A percentile compares a stretch with the other conserved stretches of the same genome.
phyloP scores from a whole-genome alignment of 2,797 vertebrate genomes.

The Merluccius polli region DNA sequence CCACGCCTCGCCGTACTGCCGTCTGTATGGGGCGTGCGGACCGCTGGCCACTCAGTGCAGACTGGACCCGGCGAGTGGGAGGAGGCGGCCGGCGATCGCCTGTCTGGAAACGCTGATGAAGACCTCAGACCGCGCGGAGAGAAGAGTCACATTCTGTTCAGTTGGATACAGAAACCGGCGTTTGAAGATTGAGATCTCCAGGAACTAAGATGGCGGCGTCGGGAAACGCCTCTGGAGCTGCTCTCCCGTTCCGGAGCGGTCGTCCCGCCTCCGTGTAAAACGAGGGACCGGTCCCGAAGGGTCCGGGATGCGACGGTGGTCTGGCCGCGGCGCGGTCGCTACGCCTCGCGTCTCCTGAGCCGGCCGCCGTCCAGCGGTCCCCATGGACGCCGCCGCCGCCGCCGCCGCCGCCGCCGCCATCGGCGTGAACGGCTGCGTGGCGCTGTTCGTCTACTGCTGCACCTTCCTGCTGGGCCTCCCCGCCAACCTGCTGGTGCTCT shows the following conservation, averaged over 20 bases:
- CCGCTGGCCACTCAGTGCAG: too few species aligned
- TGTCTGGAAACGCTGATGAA: too few species aligned
- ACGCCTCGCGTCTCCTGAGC: not conserved
- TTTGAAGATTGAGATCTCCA: too few species aligned
- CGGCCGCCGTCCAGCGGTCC: not conserved
- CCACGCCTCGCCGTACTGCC: too few species aligned
- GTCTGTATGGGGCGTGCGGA: slow-evolving; percentile 11
- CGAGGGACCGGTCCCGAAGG: not conserved
- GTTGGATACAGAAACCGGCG: too few species aligned
- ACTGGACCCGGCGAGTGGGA: too few species aligned
- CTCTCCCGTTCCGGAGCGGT: not conserved
- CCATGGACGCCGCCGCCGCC: not conserved
- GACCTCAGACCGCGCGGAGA: too few species aligned
- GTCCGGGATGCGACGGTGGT: not conserved
- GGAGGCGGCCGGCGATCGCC: too few species aligned
- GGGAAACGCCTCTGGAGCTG: not conserved
- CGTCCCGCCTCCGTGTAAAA: not conserved
- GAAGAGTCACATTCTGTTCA: too few species aligned
- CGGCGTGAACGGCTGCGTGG: slow-evolving; percentile 49
- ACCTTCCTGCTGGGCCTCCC: slow-evolving; percentile 83
- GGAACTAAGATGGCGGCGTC: too few species aligned
- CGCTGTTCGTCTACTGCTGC: slow-evolving; percentile 67
- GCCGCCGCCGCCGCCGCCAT: too few species aligned
- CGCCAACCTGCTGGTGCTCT: slow-evolving; percentile 76
- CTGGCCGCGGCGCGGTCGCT: not conserved